A percentile compares a stretch with the other conserved stretches of the same genome.
phyloP scores from a whole-genome alignment of 2,888 invertebrate species.

The Clepsis dumicolana region DNA sequence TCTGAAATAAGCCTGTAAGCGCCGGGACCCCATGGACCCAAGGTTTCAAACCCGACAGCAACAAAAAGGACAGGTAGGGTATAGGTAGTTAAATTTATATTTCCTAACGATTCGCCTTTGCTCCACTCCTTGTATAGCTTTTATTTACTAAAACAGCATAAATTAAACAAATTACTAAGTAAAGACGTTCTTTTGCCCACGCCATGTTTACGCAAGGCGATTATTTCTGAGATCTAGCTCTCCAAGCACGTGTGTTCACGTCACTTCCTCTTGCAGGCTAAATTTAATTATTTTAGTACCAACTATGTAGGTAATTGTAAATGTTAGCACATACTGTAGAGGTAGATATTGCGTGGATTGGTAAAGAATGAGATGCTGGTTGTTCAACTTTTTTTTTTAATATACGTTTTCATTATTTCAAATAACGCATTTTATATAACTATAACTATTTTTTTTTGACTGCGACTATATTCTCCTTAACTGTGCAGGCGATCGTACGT shows the following conservation, averaged over 20 bases:
- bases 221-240: slow-evolving; percentile 37
- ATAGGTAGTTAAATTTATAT: no score
- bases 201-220: slow-evolving; percentile 34
- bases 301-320: background rate
- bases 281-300: background rate
- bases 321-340: background rate
- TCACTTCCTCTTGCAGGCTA: slow-evolving; percentile 10
- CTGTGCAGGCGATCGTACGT: no score
- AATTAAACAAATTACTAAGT: slow-evolving; percentile 31
- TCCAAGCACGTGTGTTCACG: slow-evolving; percentile 14
- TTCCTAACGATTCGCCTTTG: background rate
- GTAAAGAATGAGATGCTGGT: background rate
- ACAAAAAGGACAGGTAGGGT: no score
- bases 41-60: no score
- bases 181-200: slow-evolving; percentile 22
- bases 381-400: no score
- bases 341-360: background rate
- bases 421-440: no score
- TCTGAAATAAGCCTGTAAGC: no score
- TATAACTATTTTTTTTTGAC: no score
- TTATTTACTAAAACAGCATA: slow-evolving; percentile 7
- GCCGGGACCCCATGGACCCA: no score
- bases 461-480: no score
- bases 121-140: background rate
- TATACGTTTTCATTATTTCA: no score